Evolutionary conservation across 2,113 vertebrate genomes (phyloP).

Genomic region (Cochlearius cochlearius): DNA sequence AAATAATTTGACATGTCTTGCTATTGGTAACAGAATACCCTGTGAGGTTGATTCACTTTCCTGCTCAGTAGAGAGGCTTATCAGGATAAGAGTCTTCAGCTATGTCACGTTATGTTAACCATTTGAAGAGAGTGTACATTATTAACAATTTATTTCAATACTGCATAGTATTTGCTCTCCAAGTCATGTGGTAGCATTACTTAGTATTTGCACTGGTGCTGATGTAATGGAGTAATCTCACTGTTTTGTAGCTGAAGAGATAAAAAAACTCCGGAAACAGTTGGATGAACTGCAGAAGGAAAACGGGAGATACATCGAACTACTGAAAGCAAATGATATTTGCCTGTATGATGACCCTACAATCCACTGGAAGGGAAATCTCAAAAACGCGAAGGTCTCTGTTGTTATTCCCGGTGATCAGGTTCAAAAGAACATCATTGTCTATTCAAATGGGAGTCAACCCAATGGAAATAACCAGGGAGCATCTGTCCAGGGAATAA

Average conservation of each 20-base stretch:
- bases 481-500: constrained; percentile 76
- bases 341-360: constrained; percentile 94
- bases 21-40: background rate
- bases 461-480: constrained; percentile 80
- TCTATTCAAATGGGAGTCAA: constrained; percentile 88
- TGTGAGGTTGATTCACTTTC: background rate
- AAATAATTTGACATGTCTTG: background rate
- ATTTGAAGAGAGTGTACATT: background rate
- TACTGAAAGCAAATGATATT: constrained; percentile 95
- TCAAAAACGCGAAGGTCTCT: constrained; percentile 86
- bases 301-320: constrained; percentile 91
- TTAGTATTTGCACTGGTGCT: background rate
- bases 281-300: constrained; percentile 91
- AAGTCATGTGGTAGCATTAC: background rate
- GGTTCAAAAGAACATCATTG: constrained; percentile 90
- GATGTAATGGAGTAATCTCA: background rate
- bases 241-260: constrained; percentile 89
- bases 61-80: background rate
- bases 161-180: background rate
- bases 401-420: constrained; percentile 89
- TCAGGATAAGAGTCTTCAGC: background rate
- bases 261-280: constrained; percentile 89
- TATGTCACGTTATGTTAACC: background rate
- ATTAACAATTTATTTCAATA: background rate
- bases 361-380: constrained; percentile 95